Conservation (phyloP, 2,113 vertebrate species). For the Panthera tigris region DNA sequence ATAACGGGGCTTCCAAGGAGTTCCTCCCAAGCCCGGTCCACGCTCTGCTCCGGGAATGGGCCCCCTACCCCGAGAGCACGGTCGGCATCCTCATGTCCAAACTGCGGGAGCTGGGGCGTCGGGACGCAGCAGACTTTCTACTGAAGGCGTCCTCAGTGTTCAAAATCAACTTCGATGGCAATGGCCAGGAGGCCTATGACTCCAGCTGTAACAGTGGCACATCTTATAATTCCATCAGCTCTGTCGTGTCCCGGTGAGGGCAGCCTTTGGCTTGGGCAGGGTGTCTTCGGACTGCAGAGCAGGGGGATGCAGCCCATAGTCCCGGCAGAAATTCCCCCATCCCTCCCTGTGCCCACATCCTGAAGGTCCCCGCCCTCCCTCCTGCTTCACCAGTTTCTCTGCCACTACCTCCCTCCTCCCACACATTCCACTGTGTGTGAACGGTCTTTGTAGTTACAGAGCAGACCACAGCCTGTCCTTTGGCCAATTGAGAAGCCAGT, state of each 20-base stretch:
- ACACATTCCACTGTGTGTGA: slow-evolving; percentile 65
- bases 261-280: slow-evolving; percentile 41
- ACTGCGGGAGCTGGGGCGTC: slow-evolving; percentile 94
- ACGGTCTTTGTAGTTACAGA: slow-evolving; percentile 75
- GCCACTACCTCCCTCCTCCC: slow-evolving; percentile 52
- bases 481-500: slow-evolving; percentile 76
- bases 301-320: slow-evolving; percentile 5
- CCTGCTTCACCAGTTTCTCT: neutral
- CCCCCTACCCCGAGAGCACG: slow-evolving; percentile 89
- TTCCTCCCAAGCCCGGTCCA: slow-evolving; percentile 92
- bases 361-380: neutral
- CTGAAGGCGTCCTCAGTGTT: slow-evolving; percentile 94
- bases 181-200: slow-evolving; percentile 88
- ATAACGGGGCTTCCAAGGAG: slow-evolving; percentile 84
- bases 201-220: slow-evolving; percentile 94
- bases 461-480: slow-evolving; percentile 73
- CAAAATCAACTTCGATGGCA: slow-evolving; percentile 92
- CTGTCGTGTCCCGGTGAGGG: slow-evolving; percentile 94
- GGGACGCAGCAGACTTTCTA: slow-evolving; percentile 97
- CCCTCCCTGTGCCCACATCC: slow-evolving; percentile 61
- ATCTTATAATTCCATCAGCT: slow-evolving; percentile 98
- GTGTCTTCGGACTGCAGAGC: slow-evolving; percentile 60
- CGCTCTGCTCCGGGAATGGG: slow-evolving; percentile 94
- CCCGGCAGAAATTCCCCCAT: slow-evolving; percentile 8
- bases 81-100: slow-evolving; percentile 94